Evolutionary conservation across 2,888 invertebrate genomes (phyloP).

Genomic region (Noctua janthina): DNA sequence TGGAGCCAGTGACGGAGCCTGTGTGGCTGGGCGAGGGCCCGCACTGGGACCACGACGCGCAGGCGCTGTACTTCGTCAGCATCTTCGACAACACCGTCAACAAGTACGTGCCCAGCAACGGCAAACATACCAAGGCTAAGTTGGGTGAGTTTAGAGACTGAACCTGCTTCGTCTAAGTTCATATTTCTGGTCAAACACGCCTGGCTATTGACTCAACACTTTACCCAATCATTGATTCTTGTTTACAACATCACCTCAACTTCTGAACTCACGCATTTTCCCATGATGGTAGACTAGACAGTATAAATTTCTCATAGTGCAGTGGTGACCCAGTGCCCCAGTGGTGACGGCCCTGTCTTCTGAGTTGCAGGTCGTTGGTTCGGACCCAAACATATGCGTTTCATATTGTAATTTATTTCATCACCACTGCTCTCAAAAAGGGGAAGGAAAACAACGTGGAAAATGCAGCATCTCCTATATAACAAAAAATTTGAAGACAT

Average conservation of each 20-base stretch:
- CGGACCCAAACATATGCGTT: neutral
- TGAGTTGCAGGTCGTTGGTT: neutral
- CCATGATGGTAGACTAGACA: too few species aligned
- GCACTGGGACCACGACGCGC: slow-evolving; percentile 92
- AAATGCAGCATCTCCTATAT: neutral
- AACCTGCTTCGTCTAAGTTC: too few species aligned
- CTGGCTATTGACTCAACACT: too few species aligned
- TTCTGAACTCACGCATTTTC: too few species aligned
- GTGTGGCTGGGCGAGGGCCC: slow-evolving; percentile 93
- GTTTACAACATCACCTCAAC: too few species aligned
- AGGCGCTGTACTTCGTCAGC: slow-evolving; percentile 92
- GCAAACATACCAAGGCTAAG: slow-evolving; percentile 86
- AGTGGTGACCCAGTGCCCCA: too few species aligned
- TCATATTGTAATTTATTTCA: neutral
- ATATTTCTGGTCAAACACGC: too few species aligned
- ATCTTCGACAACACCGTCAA: slow-evolving; percentile 89
- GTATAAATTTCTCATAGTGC: too few species aligned
- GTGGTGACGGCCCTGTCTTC: too few species aligned
- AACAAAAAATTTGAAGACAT: neutral
- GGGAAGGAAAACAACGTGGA: neutral
- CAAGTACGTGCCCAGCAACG: slow-evolving; percentile 87
- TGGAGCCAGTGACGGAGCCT: slow-evolving; percentile 86
- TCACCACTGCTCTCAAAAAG: neutral
- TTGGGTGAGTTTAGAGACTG: slow-evolving; percentile 77
- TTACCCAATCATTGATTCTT: too few species aligned